These are phyloP conservation scores for Lophura nycthemera DNA, from an alignment of 2,113 vertebrate genomes.

Conservation along the genomic window DNA sequence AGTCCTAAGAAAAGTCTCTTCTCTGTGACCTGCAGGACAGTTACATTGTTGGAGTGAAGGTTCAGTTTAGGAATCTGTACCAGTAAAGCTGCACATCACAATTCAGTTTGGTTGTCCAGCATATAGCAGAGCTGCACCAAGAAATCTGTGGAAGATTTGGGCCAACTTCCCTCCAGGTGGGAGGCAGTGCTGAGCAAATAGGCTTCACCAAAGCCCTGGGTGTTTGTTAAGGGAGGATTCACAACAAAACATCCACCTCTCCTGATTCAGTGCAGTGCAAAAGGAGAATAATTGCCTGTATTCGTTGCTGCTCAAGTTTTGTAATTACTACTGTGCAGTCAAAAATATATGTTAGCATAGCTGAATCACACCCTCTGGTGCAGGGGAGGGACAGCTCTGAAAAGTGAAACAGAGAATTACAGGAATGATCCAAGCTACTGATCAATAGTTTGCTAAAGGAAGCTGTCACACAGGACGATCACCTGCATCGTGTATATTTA, in stretches of 20 bases:
- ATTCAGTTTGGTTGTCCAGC: not conserved
- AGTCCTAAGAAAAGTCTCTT: not conserved
- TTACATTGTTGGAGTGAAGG: not conserved
- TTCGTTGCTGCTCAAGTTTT: not conserved
- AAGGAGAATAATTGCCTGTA: not conserved
- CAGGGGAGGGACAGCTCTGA: not conserved
- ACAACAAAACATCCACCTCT: not conserved
- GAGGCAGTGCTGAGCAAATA: not conserved
- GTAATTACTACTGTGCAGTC: not conserved
- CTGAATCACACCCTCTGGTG: not conserved
- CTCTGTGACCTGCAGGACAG: not conserved
- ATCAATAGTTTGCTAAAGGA: not conserved
- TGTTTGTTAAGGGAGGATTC: not conserved
- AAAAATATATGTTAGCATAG: not conserved
- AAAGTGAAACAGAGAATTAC: not conserved
- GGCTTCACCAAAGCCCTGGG: not conserved
- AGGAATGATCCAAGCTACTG: not conserved
- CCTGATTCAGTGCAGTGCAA: not conserved
- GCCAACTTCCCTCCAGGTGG: not conserved
- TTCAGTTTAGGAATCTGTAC: not conserved
- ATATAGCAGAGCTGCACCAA: not conserved
- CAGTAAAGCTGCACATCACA: not conserved
- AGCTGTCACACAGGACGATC: not conserved
- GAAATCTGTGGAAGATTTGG: not conserved
- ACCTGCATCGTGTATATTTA: not conserved